Base-by-base conservation (phyloP, 2,797 vertebrate genomes). In the Eulemur rubriventer region DNA sequence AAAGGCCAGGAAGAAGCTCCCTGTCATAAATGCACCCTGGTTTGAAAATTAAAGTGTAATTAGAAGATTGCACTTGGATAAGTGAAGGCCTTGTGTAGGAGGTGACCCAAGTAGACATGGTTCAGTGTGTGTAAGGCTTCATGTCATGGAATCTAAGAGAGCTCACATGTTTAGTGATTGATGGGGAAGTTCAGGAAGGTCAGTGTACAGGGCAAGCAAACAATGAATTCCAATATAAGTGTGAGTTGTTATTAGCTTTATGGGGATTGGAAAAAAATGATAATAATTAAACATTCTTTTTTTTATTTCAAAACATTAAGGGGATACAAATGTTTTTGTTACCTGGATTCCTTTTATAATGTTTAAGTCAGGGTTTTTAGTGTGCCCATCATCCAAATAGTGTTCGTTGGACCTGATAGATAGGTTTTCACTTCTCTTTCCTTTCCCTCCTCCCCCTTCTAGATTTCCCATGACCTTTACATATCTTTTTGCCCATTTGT, bases 101-200 rank as follows among this genome's bases (percentile, higher is more conserved):
- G 9, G 3, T 59, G 17, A 14, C 6, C 18, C 28, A 6, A n/a
- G 5, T 3, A 24, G 0, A 3, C 7, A 2, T 35, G 12, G 16
- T 12, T 73, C 33, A 52, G 9, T 5, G 17, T 76, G 6, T 33
- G 4, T 14, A 22, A 9, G n/a, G 1, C 1, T 38, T 7, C 1
- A 13, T 13, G 6, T 4, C 14, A 4, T 1, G 10, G 3, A 43
- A 75, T 2, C 41, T 26, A 72, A 79, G 28, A 46, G 4, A 17
- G 10, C 28, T 50, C 13, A 0, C 6, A 1, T 28, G 35, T 14
- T 12, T 46, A 0, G 0, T 79, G 43, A 80, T 11, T 0, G 3
- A 3, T 24, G 52, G 7, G 12, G 2, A 2, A 50, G 4, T 2
- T 61, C 2, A 3, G 33, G 28, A 61, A 86, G 30, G n/a, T 41